Evolutionary conservation across 2,888 invertebrate genomes (phyloP).

Genomic region (Euplexia lucipara): DNA sequence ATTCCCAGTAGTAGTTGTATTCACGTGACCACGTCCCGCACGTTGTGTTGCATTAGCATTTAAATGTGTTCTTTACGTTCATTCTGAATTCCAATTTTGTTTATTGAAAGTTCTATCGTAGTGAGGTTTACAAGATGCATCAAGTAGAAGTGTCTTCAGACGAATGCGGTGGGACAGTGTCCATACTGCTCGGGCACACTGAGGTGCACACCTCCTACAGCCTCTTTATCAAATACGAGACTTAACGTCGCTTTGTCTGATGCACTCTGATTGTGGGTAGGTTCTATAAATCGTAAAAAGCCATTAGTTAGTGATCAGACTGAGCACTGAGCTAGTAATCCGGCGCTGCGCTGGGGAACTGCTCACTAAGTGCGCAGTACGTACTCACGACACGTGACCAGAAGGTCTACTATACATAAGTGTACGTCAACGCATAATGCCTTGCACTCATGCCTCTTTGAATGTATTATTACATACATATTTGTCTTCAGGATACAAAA

Average conservation of each 20-base stretch:
- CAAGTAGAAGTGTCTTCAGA: constrained; percentile 6
- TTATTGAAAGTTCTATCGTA: not conserved
- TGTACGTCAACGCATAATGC: too few relatives aligned
- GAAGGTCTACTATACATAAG: constrained; percentile 20
- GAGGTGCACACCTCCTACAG: not conserved
- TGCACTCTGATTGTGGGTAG: constrained; percentile 8
- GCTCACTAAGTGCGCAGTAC: constrained; percentile 29
- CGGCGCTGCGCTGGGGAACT: constrained; percentile 43
- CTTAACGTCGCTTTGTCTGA: constrained; percentile 13
- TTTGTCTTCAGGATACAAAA: too few relatives aligned
- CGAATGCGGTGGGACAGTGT: not conserved
- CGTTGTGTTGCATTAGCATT: constrained; percentile 10
- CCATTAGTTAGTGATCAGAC: constrained; percentile 53
- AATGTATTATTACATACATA: too few relatives aligned
- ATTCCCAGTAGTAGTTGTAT: constrained; percentile 11
- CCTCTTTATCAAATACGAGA: constrained; percentile 7
- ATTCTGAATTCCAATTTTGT: constrained; percentile 1
- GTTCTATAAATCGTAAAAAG: constrained; percentile 44
- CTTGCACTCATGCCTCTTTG: too few relatives aligned
- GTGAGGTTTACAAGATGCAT: not conserved
- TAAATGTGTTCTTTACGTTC: not conserved
- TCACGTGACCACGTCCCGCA: constrained; percentile 11
- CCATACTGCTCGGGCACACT: too few relatives aligned
- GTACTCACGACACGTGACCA: not conserved
- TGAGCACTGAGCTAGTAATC: constrained; percentile 46